A percentile compares a stretch with the other conserved stretches of the same genome.
phyloP scores from a whole-genome alignment of 2,888 invertebrate genomes.

The Caenorhabditis japonica region DNA sequence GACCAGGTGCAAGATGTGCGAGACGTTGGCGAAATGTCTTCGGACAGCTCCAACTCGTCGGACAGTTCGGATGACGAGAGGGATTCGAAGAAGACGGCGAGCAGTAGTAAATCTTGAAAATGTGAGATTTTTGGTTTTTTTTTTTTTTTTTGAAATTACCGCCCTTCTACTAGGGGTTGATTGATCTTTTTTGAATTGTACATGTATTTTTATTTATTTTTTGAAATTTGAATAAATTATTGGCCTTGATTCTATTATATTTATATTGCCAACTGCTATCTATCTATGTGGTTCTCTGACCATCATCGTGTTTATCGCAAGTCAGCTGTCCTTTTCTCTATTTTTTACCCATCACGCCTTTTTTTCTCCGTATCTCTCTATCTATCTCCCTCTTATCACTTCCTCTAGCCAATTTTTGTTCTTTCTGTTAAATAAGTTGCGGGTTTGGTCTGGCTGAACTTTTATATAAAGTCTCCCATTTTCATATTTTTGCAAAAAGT shows the following conservation, averaged over 20 bases:
- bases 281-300: constrained; percentile 28
- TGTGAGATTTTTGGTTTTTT: constrained; percentile 3
- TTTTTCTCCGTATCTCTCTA: no score
- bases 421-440: no score
- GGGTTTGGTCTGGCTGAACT: no score
- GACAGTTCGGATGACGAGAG: constrained; percentile 65
- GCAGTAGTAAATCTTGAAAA: constrained; percentile 18
- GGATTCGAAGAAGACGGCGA: constrained; percentile 14
- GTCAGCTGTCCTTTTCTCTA: constrained; percentile 14
- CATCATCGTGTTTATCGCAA: constrained; percentile 30
- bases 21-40: constrained; percentile 66
- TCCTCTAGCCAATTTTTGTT: no score
- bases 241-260: no score
- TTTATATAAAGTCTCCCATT: no score
- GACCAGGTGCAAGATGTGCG: constrained; percentile 28
- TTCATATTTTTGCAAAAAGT: no score
- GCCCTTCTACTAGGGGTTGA: no score
- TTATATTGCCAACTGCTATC: constrained; percentile 5
- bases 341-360: no score
- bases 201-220: not conserved
- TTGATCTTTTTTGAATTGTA: not conserved
- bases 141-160: not conserved
- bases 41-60: constrained; percentile 64
- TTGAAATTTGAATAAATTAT: no score
- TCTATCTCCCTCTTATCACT: no score